Evolutionary conservation across 1,140 invertebrate genomes (phyloP), one percentile per base, ranked within the genome.

Genomic region (Heterodera carotae): DNA sequence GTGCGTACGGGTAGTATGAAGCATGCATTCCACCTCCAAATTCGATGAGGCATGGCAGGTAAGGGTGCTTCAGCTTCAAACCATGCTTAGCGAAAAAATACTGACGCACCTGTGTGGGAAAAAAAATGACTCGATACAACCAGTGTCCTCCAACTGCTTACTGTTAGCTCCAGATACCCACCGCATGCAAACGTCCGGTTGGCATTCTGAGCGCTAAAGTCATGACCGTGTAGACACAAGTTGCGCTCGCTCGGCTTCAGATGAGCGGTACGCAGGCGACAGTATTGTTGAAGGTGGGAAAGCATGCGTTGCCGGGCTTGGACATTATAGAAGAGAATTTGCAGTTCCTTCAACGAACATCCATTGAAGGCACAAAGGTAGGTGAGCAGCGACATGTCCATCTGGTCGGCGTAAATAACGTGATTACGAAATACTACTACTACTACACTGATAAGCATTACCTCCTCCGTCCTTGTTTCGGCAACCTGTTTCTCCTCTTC

Each of bases 221-320:
- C 68, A 15, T 69, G 39, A 36, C 68, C 33, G n/a, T 53, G 68
- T 3, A 69, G 25, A n/a, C n/a, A 7, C n/a, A 69, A 18, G 53
- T 69, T 69, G 2, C 27, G 39, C 27, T 53, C 48, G 10, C 6
- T 12, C 6, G 31, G 68, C 10, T 15, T 25, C 53, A 69, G 29
- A 36, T 69, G 68, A 25, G 68, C 15, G 25, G 68, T 69, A 69
- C 33, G 68, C 8, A 69, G 31, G 7, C 53, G 68, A 27, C 39
- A 39, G 8, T 69, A 2, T 10, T 69, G 39, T 34, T 69, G 68
- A 2, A 69, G 31, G 12, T 69, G 68, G 3, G n/a, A 1, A 12
- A 69, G 27, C 53, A 69, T 69, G 27, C 53, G 36, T 1, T 53
- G 68, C 1, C 68, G 68, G 15, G n/a, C 53, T 7, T 69, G 36